phyloP scores from a whole-genome alignment of 2,888 invertebrate species.

The Yponomeuta plumbellus region DNA sequence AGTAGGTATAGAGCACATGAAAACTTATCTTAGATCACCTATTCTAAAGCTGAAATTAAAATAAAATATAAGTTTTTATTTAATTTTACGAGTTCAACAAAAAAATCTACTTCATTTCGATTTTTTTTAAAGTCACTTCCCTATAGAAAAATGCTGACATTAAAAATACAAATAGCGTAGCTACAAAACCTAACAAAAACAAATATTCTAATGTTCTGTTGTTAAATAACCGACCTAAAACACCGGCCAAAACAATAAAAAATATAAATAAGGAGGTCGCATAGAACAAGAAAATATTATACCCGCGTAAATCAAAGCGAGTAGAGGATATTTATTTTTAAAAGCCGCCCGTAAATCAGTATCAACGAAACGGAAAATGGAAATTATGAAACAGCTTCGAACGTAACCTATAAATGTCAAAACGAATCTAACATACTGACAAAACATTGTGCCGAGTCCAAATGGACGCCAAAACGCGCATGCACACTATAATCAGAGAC shows the following conservation, averaged over 20 bases:
- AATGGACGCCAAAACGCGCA: not conserved
- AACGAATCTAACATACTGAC: not conserved
- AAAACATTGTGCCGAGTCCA: not conserved
- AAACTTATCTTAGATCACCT: too few relatives aligned
- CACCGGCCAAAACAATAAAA: not conserved
- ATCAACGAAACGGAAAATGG: conserved; percentile 3
- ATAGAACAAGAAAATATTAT: not conserved
- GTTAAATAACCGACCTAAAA: not conserved
- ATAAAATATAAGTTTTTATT: too few relatives aligned
- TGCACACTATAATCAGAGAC: too few relatives aligned
- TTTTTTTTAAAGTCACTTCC: too few relatives aligned
- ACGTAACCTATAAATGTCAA: conserved; percentile 8
- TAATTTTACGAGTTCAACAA: too few relatives aligned
- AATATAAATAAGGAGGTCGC: not conserved
- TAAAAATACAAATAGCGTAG: too few relatives aligned
- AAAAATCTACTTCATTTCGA: too few relatives aligned
- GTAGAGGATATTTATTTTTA: conserved; percentile 4
- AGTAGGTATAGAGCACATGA: too few relatives aligned
- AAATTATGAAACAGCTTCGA: conserved; percentile 2
- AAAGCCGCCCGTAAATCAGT: not conserved
- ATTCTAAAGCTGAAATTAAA: too few relatives aligned
- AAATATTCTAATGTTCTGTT: too few relatives aligned
- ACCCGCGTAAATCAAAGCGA: not conserved
- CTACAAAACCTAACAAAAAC: too few relatives aligned
- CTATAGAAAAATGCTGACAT: too few relatives aligned